Base-by-base conservation (phyloP, 2,888 invertebrate species). In the Thumatha senex region DNA sequence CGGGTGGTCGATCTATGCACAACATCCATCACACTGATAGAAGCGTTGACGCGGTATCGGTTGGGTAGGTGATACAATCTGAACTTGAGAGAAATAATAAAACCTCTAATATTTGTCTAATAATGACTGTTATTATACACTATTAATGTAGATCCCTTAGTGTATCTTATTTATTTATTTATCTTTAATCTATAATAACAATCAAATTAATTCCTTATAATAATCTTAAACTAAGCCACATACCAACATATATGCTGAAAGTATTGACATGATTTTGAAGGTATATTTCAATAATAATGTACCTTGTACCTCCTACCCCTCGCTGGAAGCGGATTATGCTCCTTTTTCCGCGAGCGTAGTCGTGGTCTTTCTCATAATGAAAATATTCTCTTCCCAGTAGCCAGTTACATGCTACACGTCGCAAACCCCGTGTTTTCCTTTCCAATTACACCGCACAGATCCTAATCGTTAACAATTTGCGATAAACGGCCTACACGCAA, bases 1-100 rank as follows among this genome's bases (percentile, higher is more conserved):
- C 73, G 75, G 76, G 76, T 75, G 75, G 74, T 76, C 76, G 67
- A 52, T 36, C 51, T 45, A 39, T 54, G 46, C 40, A 31, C 52
- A 29, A 55, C 59, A 56, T 67, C 58, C 58, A 61, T 66, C 70
- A 62, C 46, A 36, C 24, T 48, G 57, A 55, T 61, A 65, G 46
- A n/a, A 42, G 34, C 7, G 15, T 2, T 56, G 38, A 50, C 51
- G 49, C 14, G 8, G 15, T 48, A 40, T 40, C 46, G 42, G n/a
- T n/a, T 35, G 7, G 31, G 42, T 14, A 33, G 13, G 24, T 31
- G 30, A 24, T 11, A 4, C 3, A 24, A 38, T 33, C 10, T 12
- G 12, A 18, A 8, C 36, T 35, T 46, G 18, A 35, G 40, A 34
- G 31, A 33, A 12, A 18, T 9, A 18, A 15, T 34, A 18, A 34